These are phyloP conservation scores for Tipula vernalis DNA, from an alignment of 2,888 invertebrate species.

Conservation along the genomic window DNA sequence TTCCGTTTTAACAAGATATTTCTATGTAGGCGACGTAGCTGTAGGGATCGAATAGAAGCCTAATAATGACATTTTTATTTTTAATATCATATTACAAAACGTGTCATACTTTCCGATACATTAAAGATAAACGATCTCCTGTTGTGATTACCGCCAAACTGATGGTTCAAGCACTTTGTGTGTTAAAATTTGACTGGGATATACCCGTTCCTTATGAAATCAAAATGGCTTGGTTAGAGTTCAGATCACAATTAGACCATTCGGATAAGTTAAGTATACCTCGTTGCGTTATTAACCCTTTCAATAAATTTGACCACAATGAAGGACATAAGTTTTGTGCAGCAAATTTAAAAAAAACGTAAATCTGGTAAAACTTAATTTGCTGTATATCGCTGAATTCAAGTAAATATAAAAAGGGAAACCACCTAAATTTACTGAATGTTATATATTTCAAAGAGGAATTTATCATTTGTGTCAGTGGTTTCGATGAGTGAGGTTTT, in stretches of 20 bases:
- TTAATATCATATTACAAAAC: neutral
- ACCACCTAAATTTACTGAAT: no score
- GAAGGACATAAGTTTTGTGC: no score
- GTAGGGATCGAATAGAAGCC: neutral
- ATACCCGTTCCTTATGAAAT: neutral
- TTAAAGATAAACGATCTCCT: neutral
- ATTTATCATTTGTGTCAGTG: no score
- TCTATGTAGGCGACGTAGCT: neutral
- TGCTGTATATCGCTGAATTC: no score
- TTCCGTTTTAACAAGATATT: neutral
- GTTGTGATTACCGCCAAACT: neutral
- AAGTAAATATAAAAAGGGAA: no score
- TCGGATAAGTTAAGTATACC: neutral
- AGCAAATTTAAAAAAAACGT: no score
- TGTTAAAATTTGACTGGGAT: neutral
- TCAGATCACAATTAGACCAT: neutral
- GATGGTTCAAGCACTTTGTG: neutral
- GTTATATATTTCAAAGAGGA: no score
- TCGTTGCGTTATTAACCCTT: neutral
- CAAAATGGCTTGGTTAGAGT: neutral
- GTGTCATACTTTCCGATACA: no score
- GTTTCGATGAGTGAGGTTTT: no score
- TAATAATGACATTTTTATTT: neutral
- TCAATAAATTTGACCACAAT: no score
- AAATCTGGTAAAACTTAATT: no score